Base-by-base conservation (phyloP, 2,888 invertebrate genomes). In the Drosophila prolongata region DNA sequence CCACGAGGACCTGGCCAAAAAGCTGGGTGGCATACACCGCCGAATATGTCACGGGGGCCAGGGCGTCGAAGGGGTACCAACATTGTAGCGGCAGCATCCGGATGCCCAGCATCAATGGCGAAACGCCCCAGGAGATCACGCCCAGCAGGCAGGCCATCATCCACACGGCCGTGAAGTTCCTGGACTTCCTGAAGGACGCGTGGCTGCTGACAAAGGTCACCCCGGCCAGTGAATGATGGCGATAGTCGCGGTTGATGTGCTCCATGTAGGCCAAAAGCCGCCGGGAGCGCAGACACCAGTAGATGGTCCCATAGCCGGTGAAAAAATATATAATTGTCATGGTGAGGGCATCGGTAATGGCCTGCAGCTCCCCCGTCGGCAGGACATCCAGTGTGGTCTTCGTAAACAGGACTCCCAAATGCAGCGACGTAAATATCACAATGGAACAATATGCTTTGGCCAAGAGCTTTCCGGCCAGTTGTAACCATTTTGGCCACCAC, bases 61-160 rank as follows among this genome's bases (percentile, higher is more conserved):
- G 61, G 4, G 80, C 79, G 74, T 92, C 86, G 47, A 92, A 91
- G 0, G 92, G 92, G 81, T 92, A 92, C 91, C 92, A 91, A 50
- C 89, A 89, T 4, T 77, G 78, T 34, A 92, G 59, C 0, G 92
- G 91, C 40, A 92, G 62, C 4, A 77, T 71, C 3, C 80, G 71
- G 3, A 73, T 75, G 3, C 85, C 74, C 55, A 89, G 24, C 0
- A 91, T 64, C 5, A 92, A 19, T 0, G 91, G 92, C 2, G 84
- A 75, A 3, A 91, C 43, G 1, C 86, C 89, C 87, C 90, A 91
- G 34, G 77, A 77, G n/a, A 78, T 57, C 0, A 87, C 89, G 6
- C 90, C 90, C 10, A 34, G 0, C n/a, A 86, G 34, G 19, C 91
- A 91, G 11, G 74, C 52, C 1, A 27, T 2, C 6, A 73, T n/a